Evolutionary conservation across 2,888 invertebrate species (phyloP).

Genomic region (Xestia sexstrigata): DNA sequence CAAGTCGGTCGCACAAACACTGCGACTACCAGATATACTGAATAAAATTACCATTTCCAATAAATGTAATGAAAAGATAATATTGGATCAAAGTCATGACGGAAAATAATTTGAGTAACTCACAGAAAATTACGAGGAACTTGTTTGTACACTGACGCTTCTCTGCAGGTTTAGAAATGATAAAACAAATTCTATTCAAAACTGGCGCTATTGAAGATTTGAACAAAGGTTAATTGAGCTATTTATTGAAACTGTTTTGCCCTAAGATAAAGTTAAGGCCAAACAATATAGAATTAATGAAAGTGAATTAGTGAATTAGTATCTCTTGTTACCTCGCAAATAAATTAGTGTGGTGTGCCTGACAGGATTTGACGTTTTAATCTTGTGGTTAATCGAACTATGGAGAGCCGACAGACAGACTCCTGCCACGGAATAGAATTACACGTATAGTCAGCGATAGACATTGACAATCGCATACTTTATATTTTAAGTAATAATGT

Average conservation of each 20-base stretch:
- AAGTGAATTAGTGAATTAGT: conserved; percentile 13
- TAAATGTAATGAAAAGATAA: conserved; percentile 50
- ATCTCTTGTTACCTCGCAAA: background rate
- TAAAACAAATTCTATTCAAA: conserved; percentile 41
- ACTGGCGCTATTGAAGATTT: conserved; percentile 21
- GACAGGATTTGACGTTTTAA: conserved; percentile 20
- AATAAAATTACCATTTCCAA: conserved; percentile 41
- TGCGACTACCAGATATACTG: conserved; percentile 21
- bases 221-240: conserved; percentile 30
- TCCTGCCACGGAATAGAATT: background rate
- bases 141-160: conserved; percentile 4
- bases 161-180: conserved; percentile 5
- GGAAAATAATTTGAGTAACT: conserved; percentile 32
- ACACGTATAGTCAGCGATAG: background rate
- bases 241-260: conserved; percentile 22
- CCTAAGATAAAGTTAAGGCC: conserved; percentile 5
- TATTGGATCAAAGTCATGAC: conserved; percentile 22
- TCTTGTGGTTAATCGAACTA: conserved; percentile 9
- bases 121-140: background rate
- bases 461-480: background rate
- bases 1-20: conserved; percentile 31
- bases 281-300: conserved; percentile 21
- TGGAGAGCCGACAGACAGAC: background rate
- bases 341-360: conserved; percentile 4
- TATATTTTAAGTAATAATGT: too few species aligned